Conservation (phyloP, 1,140 invertebrate genomes). For the Bombus turneri region DNA sequence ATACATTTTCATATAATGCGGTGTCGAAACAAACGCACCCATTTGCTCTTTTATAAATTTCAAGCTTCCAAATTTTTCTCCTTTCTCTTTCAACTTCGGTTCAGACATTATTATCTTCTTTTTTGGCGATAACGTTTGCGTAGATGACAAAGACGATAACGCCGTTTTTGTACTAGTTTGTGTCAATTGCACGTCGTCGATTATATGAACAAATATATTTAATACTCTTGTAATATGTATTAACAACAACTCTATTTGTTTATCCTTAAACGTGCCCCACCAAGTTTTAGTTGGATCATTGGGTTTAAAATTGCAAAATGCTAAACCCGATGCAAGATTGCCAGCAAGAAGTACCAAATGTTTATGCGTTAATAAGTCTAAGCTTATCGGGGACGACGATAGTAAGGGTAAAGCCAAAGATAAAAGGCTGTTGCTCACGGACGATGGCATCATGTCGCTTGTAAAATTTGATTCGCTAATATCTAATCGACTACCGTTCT, state of each 20-base stretch:
- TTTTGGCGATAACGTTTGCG: slow-evolving; percentile 84
- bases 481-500: slow-evolving; percentile 61
- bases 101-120: slow-evolving; percentile 76
- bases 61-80: slow-evolving; percentile 65
- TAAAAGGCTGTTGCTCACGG: slow-evolving; percentile 78
- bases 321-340: slow-evolving; percentile 86
- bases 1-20: slow-evolving; percentile 91
- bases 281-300: slow-evolving; percentile 76
- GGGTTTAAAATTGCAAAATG: slow-evolving; percentile 73
- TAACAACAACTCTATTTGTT: slow-evolving; percentile 85
- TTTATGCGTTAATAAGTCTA: slow-evolving; percentile 86
- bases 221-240: slow-evolving; percentile 87
- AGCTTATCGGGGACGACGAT: slow-evolving; percentile 83
- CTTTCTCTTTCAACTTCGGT: slow-evolving; percentile 72
- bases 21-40: slow-evolving; percentile 86
- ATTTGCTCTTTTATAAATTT: slow-evolving; percentile 75
- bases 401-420: slow-evolving; percentile 83
- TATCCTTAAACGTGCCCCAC: slow-evolving; percentile 85
- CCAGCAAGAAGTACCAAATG: slow-evolving; percentile 85
- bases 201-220: slow-evolving; percentile 89
- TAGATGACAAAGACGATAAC: slow-evolving; percentile 82
- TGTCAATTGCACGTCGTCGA: slow-evolving; percentile 85
- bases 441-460: slow-evolving; percentile 66
- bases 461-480: slow-evolving; percentile 66
- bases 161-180: slow-evolving; percentile 79